Conservation (phyloP, 2,888 invertebrate genomes). For the Parnassius smintheus region DNA sequence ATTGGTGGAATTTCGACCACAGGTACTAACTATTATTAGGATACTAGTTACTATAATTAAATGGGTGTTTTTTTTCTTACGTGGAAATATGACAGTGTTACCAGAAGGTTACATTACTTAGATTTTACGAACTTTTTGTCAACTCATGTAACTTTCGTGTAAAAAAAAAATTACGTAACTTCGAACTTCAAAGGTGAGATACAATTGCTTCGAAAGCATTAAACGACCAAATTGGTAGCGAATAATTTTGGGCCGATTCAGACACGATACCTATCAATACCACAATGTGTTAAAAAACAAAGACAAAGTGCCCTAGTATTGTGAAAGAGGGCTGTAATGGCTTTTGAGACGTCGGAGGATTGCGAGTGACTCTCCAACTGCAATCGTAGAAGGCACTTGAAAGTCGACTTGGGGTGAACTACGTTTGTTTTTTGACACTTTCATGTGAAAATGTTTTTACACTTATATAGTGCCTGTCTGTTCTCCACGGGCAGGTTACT, state of each 20-base stretch:
- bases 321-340: conserved; percentile 42
- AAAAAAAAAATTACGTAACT: too few relatives aligned
- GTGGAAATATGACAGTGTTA: too few relatives aligned
- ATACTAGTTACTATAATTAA: too few relatives aligned
- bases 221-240: not conserved
- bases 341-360: conserved; percentile 36
- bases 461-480: conserved; percentile 3
- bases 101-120: too few relatives aligned
- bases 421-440: conserved; percentile 28
- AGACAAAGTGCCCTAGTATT: conserved; percentile 37
- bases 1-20: too few relatives aligned
- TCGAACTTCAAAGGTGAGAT: too few relatives aligned
- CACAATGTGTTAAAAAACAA: not conserved
- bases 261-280: not conserved
- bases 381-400: conserved; percentile 34
- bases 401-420: conserved; percentile 24
- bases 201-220: too few relatives aligned
- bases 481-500: not conserved
- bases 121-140: too few relatives aligned
- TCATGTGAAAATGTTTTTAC: conserved; percentile 14
- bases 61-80: too few relatives aligned
- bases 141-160: too few relatives aligned
- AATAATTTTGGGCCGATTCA: conserved; percentile 6
- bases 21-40: too few relatives aligned
- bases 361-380: conserved; percentile 33